Percentiles rank a stretch among this genome's conserved stretches.
These are phyloP conservation scores for Oreonectes daqikongensis DNA, from an alignment of 2,797 vertebrate species.

Conservation along the genomic window DNA sequence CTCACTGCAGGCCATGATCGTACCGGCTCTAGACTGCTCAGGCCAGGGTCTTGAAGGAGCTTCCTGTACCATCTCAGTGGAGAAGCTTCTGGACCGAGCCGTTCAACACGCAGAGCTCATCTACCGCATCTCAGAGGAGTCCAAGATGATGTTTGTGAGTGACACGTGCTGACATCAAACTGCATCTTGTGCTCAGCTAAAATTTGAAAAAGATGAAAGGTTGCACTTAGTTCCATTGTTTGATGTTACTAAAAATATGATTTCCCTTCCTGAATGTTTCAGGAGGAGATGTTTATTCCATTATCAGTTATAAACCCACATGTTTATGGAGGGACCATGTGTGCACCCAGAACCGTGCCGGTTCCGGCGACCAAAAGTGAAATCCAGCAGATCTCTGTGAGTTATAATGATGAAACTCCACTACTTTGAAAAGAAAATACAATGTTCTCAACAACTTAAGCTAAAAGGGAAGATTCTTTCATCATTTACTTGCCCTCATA, in stretches of 20 bases:
- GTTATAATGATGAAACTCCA: slow-evolving; percentile 4
- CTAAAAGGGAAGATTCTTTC: background rate
- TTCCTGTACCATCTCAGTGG: slow-evolving; percentile 58
- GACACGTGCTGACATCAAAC: background rate
- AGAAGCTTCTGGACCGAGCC: slow-evolving; percentile 63
- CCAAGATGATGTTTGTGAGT: slow-evolving; percentile 62
- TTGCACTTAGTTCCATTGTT: too few relatives aligned
- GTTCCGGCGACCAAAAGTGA: slow-evolving; percentile 56
- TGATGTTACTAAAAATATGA: too few relatives aligned
- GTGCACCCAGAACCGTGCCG: slow-evolving; percentile 45
- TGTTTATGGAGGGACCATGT: slow-evolving; percentile 40
- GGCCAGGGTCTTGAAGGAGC: slow-evolving; percentile 21
- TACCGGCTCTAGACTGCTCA: slow-evolving; percentile 48
- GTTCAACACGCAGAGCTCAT: slow-evolving; percentile 62
- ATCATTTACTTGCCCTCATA: background rate
- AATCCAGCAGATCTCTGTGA: slow-evolving; percentile 61
- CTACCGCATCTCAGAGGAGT: slow-evolving; percentile 60
- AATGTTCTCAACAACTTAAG: background rate
- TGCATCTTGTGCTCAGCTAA: background rate
- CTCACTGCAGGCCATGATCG: slow-evolving; percentile 27
- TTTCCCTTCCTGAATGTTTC: background rate
- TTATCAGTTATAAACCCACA: slow-evolving; percentile 31
- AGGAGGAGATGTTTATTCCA: slow-evolving; percentile 61
- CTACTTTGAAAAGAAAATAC: background rate
- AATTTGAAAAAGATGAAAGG: background rate